Evolutionary conservation across 2,888 invertebrate genomes (phyloP), one percentile per base, ranked within the genome.

Genomic region (Tachina fera): DNA sequence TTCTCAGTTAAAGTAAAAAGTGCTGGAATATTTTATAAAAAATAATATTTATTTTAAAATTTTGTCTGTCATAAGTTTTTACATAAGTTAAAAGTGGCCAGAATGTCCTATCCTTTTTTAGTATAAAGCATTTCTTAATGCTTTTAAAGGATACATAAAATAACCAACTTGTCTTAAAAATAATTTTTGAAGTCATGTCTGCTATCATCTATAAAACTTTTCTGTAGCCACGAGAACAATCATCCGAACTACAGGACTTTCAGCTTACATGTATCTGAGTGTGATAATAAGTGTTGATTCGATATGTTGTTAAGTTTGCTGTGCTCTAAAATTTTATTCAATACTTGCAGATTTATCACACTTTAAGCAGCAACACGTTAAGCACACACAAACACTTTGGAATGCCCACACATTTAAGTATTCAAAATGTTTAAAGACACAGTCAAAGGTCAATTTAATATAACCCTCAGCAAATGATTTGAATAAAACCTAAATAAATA

Each of bases 341-440:
- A 56, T 9, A 39, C 53, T 43, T 58, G 16, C 39, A 39, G 56
- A 76, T 67, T 76, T 76, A 47, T 76, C 53, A 67, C 45, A 53
- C 41, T 63, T 63, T 51, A 61, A 61, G 16, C 31, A 65, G 75
- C 31, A 47, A 47, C 39, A 76, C 56, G 58, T 65, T 67, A 39
- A 47, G 67, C 31, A 76, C 39, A 63, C 39, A 63, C 61, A 41
- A 9, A 19, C 39, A 19, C 41, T 45, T 22, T 22, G 45, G 43
- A 8, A 31, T 6, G 13, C 53, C 22, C 11, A 14, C 22, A 10
- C 14, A 39, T 3, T 5, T 16, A 19, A 1, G n/a, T n/a, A 53
- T n/a, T 45, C 41, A 47, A 47, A 72, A 31, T 60, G 8, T 14
- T 47, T 49, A 19, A 49, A 49, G 4, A 43, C 9, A 72, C 47